Percentiles rank a stretch among this genome's conserved stretches.
Conservation (phyloP, 2,888 invertebrate genomes). For the Emesis furor region DNA sequence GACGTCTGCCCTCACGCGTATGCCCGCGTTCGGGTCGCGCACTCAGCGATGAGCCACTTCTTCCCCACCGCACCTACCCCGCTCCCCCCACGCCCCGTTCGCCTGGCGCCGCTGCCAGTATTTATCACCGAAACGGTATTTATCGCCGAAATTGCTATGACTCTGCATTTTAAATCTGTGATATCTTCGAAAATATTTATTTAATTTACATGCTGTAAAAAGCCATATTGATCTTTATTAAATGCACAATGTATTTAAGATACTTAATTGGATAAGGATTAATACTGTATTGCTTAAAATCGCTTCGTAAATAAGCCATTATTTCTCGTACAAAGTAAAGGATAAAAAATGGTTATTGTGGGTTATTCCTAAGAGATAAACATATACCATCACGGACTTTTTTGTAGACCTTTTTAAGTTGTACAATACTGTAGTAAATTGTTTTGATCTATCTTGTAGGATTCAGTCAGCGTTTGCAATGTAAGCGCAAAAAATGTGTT, state of each 20-base stretch:
- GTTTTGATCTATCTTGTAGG: constrained; percentile 73
- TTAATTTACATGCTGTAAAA: constrained; percentile 52
- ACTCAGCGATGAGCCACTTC: too few relatives aligned
- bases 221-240: constrained; percentile 54
- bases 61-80: constrained; percentile 20
- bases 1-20: too few relatives aligned
- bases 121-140: constrained; percentile 49
- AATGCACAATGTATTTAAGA: constrained; percentile 56
- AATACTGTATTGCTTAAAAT: constrained; percentile 60
- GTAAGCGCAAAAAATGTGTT: constrained; percentile 59
- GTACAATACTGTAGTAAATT: constrained; percentile 68
- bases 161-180: constrained; percentile 52
- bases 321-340: constrained; percentile 52
- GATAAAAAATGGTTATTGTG: constrained; percentile 40
- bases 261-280: constrained; percentile 56
- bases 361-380: constrained; percentile 31
- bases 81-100: constrained; percentile 53
- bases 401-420: constrained; percentile 62
- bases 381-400: constrained; percentile 44
- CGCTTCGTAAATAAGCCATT: constrained; percentile 56
- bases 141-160: constrained; percentile 51
- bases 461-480: constrained; percentile 65
- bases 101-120: constrained; percentile 43
- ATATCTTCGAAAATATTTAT: constrained; percentile 54
- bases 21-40: too few relatives aligned